phyloP scores from a whole-genome alignment of 2,888 invertebrate species.

The Mechanitis mazaeus region DNA sequence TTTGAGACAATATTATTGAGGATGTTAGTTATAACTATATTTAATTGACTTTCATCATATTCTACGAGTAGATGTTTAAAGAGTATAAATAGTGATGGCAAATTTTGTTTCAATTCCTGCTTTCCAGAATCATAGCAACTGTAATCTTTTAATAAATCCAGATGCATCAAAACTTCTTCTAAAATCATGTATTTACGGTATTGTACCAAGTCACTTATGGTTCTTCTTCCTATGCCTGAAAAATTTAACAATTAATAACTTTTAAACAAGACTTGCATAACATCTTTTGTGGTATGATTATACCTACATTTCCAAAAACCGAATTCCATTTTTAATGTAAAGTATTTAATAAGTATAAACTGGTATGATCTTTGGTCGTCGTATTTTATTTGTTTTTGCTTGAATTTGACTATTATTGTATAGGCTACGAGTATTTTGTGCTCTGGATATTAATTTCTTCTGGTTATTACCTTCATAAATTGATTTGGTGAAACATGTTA shows the following conservation, averaged over 20 bases:
- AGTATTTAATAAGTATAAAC: constrained; percentile 38
- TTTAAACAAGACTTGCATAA: neutral
- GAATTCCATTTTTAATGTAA: constrained; percentile 1
- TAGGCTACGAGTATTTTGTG: constrained; percentile 31
- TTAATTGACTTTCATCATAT: constrained; percentile 59
- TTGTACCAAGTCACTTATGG: constrained; percentile 43
- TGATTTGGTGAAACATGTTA: constrained; percentile 47
- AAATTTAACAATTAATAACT: constrained; percentile 12
- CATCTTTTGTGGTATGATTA: constrained; percentile 9
- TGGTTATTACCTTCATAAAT: constrained; percentile 44
- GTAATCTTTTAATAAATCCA: constrained; percentile 49
- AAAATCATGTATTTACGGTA: constrained; percentile 55
- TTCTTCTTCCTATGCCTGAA: constrained; percentile 52
- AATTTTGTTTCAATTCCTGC: constrained; percentile 39
- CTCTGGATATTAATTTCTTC: constrained; percentile 40
- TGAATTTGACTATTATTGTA: constrained; percentile 22
- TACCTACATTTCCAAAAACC: constrained; percentile 13
- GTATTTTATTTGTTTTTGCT: constrained; percentile 27
- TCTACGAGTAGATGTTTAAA: constrained; percentile 53
- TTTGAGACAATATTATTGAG: constrained; percentile 52
- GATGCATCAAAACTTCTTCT: constrained; percentile 51
- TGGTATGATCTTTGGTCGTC: constrained; percentile 40
- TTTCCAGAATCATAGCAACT: constrained; percentile 43
- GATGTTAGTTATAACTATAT: constrained; percentile 53
- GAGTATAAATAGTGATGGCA: constrained; percentile 45